These are phyloP conservation scores for Diuraphis noxia DNA, from an alignment of 1,140 invertebrate species.

Conservation along the genomic window DNA sequence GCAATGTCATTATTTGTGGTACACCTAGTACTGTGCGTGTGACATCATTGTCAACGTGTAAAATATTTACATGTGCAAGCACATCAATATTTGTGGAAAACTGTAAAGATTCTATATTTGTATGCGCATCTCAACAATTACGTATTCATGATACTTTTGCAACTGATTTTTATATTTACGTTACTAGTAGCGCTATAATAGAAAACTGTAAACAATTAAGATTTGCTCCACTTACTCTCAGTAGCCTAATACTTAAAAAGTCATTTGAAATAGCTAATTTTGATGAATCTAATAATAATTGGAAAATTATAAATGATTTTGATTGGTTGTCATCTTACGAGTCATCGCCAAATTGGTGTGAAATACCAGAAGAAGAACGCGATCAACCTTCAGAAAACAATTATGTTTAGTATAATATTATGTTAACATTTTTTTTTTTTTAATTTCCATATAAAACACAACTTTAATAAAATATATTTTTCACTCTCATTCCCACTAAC, in stretches of 20 bases:
- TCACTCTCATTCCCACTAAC: not conserved
- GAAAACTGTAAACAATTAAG: slow-evolving; percentile 34
- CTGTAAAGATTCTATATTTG: slow-evolving; percentile 33
- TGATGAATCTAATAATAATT: slow-evolving; percentile 35
- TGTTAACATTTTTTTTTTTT: not conserved
- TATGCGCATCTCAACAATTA: slow-evolving; percentile 40
- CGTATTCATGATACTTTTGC: slow-evolving; percentile 19
- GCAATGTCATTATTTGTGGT: slow-evolving; percentile 33
- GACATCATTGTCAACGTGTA: not conserved
- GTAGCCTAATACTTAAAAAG: not conserved
- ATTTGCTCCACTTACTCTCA: slow-evolving; percentile 27
- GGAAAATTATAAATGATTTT: slow-evolving; percentile 50
- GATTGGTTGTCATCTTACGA: slow-evolving; percentile 46
- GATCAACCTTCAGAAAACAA: not conserved
- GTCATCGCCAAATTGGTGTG: slow-evolving; percentile 42
- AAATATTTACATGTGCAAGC: slow-evolving; percentile 42
- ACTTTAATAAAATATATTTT: not conserved
- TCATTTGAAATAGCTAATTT: slow-evolving; percentile 23
- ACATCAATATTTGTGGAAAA: slow-evolving; percentile 47
- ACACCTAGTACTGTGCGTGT: slow-evolving; percentile 36
- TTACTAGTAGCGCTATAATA: slow-evolving; percentile 39
- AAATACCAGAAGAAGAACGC: slow-evolving; percentile 37
- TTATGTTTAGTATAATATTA: not conserved
- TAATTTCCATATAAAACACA: not conserved
- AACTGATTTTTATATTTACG: slow-evolving; percentile 43